Percentiles rank a stretch among this genome's conserved stretches.
These are phyloP conservation scores for Sorex araneus DNA, from an alignment of 2,113 vertebrate genomes.

Conservation along the genomic window DNA sequence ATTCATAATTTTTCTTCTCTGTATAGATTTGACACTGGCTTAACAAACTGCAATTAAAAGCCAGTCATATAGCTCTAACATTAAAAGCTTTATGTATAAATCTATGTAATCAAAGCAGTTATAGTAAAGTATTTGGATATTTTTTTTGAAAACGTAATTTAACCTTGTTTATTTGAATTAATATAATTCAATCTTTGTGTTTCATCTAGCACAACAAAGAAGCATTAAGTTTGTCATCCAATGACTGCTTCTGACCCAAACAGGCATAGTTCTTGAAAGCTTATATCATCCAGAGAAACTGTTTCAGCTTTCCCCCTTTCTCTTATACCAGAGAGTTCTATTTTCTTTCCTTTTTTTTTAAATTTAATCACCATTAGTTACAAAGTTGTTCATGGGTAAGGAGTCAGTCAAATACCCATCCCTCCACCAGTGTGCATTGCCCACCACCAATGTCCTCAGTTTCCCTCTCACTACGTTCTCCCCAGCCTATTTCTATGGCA, in stretches of 20 bases:
- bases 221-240: neutral
- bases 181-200: neutral
- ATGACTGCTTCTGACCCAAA: neutral
- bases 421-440: no score
- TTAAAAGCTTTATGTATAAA: neutral
- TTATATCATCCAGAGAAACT: neutral
- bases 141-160: neutral
- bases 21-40: neutral
- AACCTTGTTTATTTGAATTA: neutral
- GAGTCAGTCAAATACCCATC: no score
- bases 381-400: no score
- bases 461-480: no score
- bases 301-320: neutral
- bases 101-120: constrained; percentile 1
- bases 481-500: no score
- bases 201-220: neutral
- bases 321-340: neutral
- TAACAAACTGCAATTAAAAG: constrained; percentile 39
- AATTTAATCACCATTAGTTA: no score
- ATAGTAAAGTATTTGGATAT: neutral
- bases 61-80: neutral
- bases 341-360: neutral
- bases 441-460: no score
- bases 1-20: neutral
- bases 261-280: neutral